A percentile compares a stretch with the other conserved stretches of the same genome.
phyloP scores from a whole-genome alignment of 2,888 invertebrate species.

The Drosophila neoperkinsi region DNA sequence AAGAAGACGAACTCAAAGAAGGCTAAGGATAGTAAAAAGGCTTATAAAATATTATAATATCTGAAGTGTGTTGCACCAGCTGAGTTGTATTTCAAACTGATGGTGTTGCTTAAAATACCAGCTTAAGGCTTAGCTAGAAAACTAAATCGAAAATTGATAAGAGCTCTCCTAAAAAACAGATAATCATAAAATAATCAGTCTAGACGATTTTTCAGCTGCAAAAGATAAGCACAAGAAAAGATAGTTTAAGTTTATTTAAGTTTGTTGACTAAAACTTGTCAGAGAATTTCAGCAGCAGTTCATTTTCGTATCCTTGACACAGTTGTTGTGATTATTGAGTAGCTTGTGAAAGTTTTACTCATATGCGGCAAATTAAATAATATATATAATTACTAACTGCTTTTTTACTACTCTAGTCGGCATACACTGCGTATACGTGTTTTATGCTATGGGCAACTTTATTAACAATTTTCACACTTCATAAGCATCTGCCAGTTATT shows the following conservation, averaged over 20 bases:
- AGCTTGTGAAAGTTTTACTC: neutral
- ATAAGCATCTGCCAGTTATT: slow-evolving; percentile 1
- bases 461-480: neutral
- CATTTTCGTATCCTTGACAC: neutral
- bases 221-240: neutral
- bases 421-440: neutral
- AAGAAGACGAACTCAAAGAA: neutral
- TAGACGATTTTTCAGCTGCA: neutral
- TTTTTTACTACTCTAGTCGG: neutral
- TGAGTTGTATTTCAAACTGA: neutral
- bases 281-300: neutral
- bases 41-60: neutral
- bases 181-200: neutral
- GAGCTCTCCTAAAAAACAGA: neutral
- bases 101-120: neutral
- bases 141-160: neutral
- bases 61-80: neutral
- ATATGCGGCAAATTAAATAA: neutral
- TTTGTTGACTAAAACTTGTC: neutral
- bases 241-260: neutral
- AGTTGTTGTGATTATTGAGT: neutral
- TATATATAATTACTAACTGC: neutral
- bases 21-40: neutral
- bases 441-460: neutral
- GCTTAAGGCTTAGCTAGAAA: neutral